phyloP scores from a whole-genome alignment of 2,113 vertebrate genomes.

The Galemys pyrenaicus region DNA sequence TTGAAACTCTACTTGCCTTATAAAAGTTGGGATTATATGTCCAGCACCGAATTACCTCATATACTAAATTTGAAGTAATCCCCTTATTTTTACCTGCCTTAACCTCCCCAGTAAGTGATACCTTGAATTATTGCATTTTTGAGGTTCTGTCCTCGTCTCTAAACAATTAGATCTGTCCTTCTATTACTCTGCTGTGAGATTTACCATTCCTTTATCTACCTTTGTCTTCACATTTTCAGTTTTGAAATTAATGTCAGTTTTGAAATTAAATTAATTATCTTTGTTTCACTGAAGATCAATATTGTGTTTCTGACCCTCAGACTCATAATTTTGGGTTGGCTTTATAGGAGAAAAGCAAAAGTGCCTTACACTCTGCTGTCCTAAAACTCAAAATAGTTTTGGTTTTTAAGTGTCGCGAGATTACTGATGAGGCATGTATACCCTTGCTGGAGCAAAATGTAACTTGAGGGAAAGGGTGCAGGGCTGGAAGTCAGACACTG shows the following conservation, averaged over 20 bases:
- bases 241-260: conserved; percentile 17
- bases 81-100: not conserved
- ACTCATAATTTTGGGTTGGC: not conserved
- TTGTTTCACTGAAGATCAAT: not conserved
- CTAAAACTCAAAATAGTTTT: not conserved
- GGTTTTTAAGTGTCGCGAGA: not conserved
- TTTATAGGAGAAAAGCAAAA: not conserved
- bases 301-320: not conserved
- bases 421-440: not conserved
- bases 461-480: not conserved
- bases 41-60: not conserved
- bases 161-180: not conserved
- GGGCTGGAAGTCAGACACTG: not conserved
- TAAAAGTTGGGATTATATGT: not conserved
- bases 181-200: not conserved
- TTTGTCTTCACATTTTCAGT: not conserved
- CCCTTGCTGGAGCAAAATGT: not conserved
- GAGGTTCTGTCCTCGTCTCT: not conserved
- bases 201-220: not conserved
- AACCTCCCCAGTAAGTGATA: not conserved
- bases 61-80: not conserved
- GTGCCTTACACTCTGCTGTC: not conserved
- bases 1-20: not conserved
- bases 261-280: not conserved
- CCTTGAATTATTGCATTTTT: not conserved